Conservation (phyloP, 2,113 vertebrate species). For the Acrocephalus kingi region DNA sequence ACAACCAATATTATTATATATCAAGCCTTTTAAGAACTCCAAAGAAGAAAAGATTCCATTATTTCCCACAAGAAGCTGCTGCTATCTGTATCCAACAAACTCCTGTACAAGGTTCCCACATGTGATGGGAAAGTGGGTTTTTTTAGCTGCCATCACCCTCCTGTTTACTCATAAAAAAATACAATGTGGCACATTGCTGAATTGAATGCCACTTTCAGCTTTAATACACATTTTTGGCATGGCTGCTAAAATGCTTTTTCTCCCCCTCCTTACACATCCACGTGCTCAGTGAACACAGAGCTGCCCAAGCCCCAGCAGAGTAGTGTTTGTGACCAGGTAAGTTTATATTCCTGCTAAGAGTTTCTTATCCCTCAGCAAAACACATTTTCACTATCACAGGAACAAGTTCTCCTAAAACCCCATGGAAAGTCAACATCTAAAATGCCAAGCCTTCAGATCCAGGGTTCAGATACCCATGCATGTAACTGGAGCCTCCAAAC, state of each 20-base stretch:
- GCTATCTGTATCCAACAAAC: not conserved
- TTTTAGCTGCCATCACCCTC: not conserved
- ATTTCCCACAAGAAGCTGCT: not conserved
- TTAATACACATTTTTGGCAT: not conserved
- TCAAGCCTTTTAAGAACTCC: constrained; percentile 11
- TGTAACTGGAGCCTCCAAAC: constrained; percentile 45
- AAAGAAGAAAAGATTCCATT: constrained; percentile 19
- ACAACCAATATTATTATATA: constrained; percentile 1
- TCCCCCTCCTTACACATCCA: not conserved
- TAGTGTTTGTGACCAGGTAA: not conserved
- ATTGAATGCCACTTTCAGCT: not conserved
- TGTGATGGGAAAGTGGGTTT: not conserved
- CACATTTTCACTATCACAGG: not conserved
- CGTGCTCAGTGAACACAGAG: not conserved
- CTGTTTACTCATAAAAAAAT: not conserved
- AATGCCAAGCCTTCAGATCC: constrained; percentile 48
- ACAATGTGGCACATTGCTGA: not conserved
- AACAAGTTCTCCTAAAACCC: not conserved
- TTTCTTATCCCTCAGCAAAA: constrained; percentile 8
- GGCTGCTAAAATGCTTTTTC: not conserved
- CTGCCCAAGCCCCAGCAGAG: not conserved
- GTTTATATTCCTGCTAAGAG: not conserved
- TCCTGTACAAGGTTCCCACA: not conserved
- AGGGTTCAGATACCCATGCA: not conserved
- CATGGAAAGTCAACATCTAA: constrained; percentile 23